Evolutionary conservation across 2,113 vertebrate genomes (phyloP).

Genomic region (Rousettus leschenaultii): DNA sequence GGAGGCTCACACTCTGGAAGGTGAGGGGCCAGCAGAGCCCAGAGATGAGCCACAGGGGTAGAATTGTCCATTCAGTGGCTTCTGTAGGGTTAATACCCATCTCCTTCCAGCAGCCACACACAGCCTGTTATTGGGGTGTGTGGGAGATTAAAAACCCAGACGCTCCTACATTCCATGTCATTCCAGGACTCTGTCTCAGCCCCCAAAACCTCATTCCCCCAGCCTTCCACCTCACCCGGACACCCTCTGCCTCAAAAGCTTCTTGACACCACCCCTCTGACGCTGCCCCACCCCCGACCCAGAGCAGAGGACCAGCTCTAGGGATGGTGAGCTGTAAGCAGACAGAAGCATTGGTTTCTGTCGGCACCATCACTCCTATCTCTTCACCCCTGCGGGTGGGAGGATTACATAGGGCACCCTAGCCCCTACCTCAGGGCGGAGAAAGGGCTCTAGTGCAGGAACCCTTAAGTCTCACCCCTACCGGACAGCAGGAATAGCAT

Average conservation of each 20-base stretch:
- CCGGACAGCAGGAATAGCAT: rapidly evolving
- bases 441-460: not conserved
- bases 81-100: rapidly evolving
- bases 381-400: not conserved
- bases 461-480: not conserved
- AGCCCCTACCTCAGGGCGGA: not conserved
- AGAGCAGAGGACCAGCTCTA: not conserved
- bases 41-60: not conserved
- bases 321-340: not conserved
- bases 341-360: not conserved
- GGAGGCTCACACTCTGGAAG: not conserved
- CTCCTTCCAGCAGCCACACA: not conserved
- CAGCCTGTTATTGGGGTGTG: not conserved
- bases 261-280: not conserved
- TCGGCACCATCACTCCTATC: not conserved
- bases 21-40: not conserved
- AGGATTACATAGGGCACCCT: not conserved
- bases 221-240: not conserved
- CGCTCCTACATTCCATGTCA: not conserved
- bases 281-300: not conserved
- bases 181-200: not conserved
- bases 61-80: not conserved
- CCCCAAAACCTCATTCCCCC: not conserved
- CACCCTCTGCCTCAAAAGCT: not conserved
- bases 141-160: not conserved